A percentile compares a stretch with the other conserved stretches of the same genome.
Conservation (phyloP, 1,140 invertebrate species). For the Stegodyphus dumicola region DNA sequence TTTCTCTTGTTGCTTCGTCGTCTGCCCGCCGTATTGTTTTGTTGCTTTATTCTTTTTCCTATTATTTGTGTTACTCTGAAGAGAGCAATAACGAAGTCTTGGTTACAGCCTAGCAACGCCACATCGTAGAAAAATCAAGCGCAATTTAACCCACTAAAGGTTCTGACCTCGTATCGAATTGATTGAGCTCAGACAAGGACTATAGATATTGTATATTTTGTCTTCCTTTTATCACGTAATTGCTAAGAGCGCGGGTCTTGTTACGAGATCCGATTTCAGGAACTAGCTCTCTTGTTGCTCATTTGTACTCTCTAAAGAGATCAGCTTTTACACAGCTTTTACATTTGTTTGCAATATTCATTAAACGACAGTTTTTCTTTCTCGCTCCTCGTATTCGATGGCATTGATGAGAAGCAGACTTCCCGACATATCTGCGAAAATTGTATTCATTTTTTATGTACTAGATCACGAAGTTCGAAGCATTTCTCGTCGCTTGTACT, state of each 20-base stretch:
- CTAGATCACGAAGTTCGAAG: too few relatives aligned
- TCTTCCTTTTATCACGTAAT: not conserved
- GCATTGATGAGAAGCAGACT: too few relatives aligned
- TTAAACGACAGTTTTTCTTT: too few relatives aligned
- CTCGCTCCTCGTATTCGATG: too few relatives aligned
- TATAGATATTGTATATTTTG: not conserved
- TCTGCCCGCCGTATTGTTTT: not conserved
- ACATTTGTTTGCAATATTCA: too few relatives aligned
- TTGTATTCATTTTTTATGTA: too few relatives aligned
- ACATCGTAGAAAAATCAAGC: conserved; percentile 11
- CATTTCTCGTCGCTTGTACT: too few relatives aligned
- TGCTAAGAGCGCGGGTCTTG: not conserved
- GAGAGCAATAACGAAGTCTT: conserved; percentile 39
- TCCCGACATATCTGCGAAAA: too few relatives aligned
- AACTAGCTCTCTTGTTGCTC: too few relatives aligned
- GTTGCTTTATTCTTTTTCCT: not conserved
- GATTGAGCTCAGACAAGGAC: not conserved
- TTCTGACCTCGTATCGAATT: conserved; percentile 29
- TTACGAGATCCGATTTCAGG: too few relatives aligned
- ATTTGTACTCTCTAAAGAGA: too few relatives aligned
- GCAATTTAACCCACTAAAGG: conserved; percentile 11
- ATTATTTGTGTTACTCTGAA: not conserved
- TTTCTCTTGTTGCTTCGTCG: conserved; percentile 34
- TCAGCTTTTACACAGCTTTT: too few relatives aligned
- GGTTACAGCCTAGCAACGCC: conserved; percentile 35